Conservation (phyloP, 2,113 vertebrate genomes). For the Ursus arctos region DNA sequence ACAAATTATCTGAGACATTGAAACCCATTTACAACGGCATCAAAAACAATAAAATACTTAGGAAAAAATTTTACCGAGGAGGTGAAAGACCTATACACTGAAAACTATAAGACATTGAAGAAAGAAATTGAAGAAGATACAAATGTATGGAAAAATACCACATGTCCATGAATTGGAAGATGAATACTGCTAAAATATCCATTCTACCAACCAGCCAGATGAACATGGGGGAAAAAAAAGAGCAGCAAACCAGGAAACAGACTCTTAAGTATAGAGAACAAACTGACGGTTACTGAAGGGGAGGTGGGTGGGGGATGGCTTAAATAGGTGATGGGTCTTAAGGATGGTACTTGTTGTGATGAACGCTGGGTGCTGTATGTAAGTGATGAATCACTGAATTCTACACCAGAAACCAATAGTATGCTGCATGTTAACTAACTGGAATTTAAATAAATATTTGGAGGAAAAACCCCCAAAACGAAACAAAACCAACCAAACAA, state of each 20-base stretch:
- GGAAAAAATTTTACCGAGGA: not conserved
- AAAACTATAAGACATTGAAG: not conserved
- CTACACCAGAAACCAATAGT: not conserved
- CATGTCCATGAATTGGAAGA: not conserved
- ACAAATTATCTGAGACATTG: not conserved
- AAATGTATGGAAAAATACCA: not conserved
- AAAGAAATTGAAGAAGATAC: not conserved
- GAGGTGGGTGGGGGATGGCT: not conserved
- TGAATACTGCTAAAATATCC: not conserved
- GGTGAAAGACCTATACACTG: not conserved
- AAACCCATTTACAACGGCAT: not conserved
- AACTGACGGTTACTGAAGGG: not conserved
- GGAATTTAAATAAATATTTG: not conserved
- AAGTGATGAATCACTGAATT: not conserved
- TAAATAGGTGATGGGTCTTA: not conserved
- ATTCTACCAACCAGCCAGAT: not conserved
- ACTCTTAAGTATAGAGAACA: not conserved
- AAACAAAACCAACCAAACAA: not conserved
- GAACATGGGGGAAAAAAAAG: not conserved
- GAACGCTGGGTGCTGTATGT: not conserved
- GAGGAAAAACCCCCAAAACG: not conserved
- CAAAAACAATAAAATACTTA: not conserved
- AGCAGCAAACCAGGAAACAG: not conserved
- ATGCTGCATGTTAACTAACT: not conserved
- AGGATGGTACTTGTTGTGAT: not conserved